A percentile compares a stretch with the other conserved stretches of the same genome.
phyloP scores from a whole-genome alignment of 2,113 vertebrate species.

The Penelope pileata region DNA sequence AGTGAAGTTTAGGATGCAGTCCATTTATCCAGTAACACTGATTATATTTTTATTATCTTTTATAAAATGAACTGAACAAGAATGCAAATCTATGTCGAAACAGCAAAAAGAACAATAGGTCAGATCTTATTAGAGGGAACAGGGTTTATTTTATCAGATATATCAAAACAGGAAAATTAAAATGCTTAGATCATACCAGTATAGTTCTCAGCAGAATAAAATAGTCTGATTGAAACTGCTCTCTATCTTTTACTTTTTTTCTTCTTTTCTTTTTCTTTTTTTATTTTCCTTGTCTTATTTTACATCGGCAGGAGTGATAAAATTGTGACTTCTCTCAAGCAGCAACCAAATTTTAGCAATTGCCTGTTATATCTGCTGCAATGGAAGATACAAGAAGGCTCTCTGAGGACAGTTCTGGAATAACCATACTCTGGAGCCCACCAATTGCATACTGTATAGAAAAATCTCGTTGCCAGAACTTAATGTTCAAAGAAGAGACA shows the following conservation, averaged over 20 bases:
- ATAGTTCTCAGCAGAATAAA: neutral
- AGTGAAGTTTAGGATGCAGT: neutral
- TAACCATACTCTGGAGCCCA: neutral
- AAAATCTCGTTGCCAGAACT: too few species aligned
- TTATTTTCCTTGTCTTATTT: neutral
- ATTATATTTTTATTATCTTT: neutral
- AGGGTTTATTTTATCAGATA: neutral
- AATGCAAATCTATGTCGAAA: neutral
- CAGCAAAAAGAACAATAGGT: neutral
- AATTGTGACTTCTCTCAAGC: neutral
- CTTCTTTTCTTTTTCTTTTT: too few species aligned
- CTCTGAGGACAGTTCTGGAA: neutral
- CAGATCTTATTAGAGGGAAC: neutral
- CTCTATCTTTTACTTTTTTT: too few species aligned
- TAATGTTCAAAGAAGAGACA: too few species aligned
- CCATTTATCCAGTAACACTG: neutral
- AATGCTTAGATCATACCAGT: neutral
- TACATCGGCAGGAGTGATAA: neutral
- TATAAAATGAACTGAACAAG: neutral
- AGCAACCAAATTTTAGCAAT: neutral
- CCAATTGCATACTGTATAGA: neutral
- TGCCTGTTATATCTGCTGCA: neutral
- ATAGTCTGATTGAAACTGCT: neutral
- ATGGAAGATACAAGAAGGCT: neutral
- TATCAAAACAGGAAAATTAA: neutral